These are phyloP conservation scores for Amphiprion clarkii DNA, from an alignment of 2,797 vertebrate species.

Conservation along the genomic window DNA sequence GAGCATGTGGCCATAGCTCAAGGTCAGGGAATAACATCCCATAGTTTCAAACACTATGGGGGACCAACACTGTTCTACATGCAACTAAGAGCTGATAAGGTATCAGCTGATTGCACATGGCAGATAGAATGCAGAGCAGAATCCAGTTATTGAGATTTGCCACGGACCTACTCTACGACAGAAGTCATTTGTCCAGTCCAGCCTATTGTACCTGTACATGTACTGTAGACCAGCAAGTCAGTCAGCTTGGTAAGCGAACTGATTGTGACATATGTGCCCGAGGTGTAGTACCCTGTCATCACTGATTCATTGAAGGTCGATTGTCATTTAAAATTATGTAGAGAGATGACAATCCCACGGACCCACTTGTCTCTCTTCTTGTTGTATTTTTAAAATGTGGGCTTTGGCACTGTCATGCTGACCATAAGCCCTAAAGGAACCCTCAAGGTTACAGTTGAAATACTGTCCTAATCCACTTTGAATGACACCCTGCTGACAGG, in stretches of 20 bases:
- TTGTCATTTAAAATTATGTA: conserved; percentile 81
- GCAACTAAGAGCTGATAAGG: conserved; percentile 71
- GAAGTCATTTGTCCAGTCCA: conserved; percentile 28
- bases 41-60: conserved; percentile 66
- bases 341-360: conserved; percentile 69
- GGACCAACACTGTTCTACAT: conserved; percentile 66
- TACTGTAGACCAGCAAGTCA: conserved; percentile 62
- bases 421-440: conserved; percentile 44
- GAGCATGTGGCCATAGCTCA: conserved; percentile 71
- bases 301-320: conserved; percentile 83
- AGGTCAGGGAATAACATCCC: conserved; percentile 79
- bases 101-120: conserved; percentile 72
- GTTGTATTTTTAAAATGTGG: conserved; percentile 59
- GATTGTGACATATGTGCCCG: conserved; percentile 66
- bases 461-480: conserved; percentile 76
- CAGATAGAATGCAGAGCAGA: conserved; percentile 62
- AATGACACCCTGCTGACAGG: conserved; percentile 75
- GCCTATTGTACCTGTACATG: conserved; percentile 53
- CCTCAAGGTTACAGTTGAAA: conserved; percentile 71
- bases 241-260: conserved; percentile 64
- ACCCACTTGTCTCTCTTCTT: conserved; percentile 62
- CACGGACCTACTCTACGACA: conserved; percentile 51
- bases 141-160: conserved; percentile 57
- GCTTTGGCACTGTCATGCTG: conserved; percentile 63
- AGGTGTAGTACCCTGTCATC: conserved; percentile 69